A percentile compares a stretch with the other conserved stretches of the same genome.
phyloP scores from a whole-genome alignment of 2,888 invertebrate species.

The Proisotoma minuta region DNA sequence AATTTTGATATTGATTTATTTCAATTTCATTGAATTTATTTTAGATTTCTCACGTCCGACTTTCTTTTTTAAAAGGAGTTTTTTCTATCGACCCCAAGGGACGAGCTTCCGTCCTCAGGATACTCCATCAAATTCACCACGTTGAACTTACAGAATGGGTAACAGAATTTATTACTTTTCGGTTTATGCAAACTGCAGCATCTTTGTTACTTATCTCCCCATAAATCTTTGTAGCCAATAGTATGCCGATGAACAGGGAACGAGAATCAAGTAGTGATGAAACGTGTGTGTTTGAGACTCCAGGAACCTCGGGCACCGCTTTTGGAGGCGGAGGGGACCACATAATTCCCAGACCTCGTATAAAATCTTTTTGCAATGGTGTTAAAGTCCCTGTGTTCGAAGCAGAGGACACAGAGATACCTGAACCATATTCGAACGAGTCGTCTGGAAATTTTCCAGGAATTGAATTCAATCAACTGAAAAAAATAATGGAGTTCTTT shows the following conservation, averaged over 20 bases:
- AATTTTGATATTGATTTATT: no score
- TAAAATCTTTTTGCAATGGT: neutral
- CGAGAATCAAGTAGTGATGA: no score
- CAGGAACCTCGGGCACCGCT: no score
- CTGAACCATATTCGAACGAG: neutral
- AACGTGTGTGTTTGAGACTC: no score
- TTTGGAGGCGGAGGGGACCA: no score
- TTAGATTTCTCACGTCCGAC: no score
- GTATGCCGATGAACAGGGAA: no score
- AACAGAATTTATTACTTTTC: conserved; percentile 1
- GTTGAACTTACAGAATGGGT: neutral
- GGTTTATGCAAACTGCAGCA: neutral
- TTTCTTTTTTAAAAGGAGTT: no score
- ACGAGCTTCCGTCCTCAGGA: no score
- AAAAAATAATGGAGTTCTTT: neutral
- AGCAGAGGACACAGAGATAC: neutral
- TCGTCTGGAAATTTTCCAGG: neutral
- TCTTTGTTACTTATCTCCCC: neutral
- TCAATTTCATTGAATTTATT: no score
- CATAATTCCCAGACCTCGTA: neutral
- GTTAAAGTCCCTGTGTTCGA: conserved; percentile 1
- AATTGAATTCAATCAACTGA: neutral
- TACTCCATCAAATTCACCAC: neutral
- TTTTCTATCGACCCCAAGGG: no score
- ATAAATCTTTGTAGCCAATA: no score